Evolutionary conservation across 2,113 vertebrate genomes (phyloP).

Genomic region (Melanocharis versteri): DNA sequence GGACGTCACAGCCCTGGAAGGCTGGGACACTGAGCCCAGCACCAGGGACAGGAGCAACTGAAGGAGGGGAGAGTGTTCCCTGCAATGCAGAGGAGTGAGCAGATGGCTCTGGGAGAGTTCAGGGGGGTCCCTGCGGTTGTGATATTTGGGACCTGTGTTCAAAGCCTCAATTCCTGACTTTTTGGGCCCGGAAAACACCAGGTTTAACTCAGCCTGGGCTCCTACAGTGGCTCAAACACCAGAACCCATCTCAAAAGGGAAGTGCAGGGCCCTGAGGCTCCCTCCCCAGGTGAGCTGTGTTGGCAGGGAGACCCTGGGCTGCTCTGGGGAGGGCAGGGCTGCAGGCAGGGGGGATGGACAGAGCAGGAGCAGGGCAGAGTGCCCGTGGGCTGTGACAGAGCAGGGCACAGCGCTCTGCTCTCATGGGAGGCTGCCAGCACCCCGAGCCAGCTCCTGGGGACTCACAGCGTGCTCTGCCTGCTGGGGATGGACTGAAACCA

Average conservation of each 20-base stretch:
- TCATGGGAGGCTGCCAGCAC: neutral
- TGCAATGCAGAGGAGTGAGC: rapidly evolving
- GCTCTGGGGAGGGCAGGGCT: neutral
- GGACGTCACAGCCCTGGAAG: neutral
- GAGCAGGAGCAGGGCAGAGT: neutral
- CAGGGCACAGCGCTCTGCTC: neutral
- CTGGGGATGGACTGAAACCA: neutral
- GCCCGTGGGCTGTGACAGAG: rapidly evolving
- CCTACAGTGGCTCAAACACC: neutral
- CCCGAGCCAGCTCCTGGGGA: neutral
- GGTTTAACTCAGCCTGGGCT: neutral
- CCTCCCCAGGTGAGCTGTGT: rapidly evolving
- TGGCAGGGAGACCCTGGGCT: rapidly evolving
- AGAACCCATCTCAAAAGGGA: neutral
- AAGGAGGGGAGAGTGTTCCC: neutral
- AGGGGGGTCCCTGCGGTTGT: neutral
- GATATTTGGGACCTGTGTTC: neutral
- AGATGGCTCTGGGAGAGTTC: neutral
- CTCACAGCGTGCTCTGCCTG: rapidly evolving
- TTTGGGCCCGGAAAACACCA: neutral
- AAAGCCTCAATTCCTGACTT: neutral
- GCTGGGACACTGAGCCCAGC: neutral
- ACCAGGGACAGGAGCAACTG: rapidly evolving
- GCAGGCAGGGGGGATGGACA: neutral
- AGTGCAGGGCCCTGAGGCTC: rapidly evolving